These are phyloP conservation scores for Reticulitermes lucifugus DNA, from an alignment of 2,888 invertebrate genomes.

Conservation along the genomic window DNA sequence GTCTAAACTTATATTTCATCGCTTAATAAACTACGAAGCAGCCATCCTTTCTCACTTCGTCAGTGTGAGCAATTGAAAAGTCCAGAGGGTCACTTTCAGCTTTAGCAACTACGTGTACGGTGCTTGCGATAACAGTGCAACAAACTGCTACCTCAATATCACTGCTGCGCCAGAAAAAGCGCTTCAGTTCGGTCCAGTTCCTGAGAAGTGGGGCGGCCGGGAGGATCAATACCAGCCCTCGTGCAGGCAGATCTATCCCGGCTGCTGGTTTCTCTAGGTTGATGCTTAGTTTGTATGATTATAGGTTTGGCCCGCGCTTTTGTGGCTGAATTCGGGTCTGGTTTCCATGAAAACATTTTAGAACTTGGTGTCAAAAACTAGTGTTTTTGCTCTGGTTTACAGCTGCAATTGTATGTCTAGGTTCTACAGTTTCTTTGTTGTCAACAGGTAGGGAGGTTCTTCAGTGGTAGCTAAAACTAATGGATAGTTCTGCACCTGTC, in stretches of 20 bases:
- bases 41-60: too few relatives aligned
- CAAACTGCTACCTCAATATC: not conserved
- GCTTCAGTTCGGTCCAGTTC: not conserved
- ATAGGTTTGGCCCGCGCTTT: not conserved
- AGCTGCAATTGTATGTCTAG: too few relatives aligned
- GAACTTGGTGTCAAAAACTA: too few relatives aligned
- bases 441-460: too few relatives aligned
- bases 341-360: not conserved
- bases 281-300: not conserved
- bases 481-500: too few relatives aligned
- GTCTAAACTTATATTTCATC: too few relatives aligned
- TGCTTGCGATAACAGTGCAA: not conserved
- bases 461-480: too few relatives aligned
- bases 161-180: not conserved
- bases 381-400: too few relatives aligned
- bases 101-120: not conserved
- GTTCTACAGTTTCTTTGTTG: too few relatives aligned
- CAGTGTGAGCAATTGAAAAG: too few relatives aligned
- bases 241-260: not conserved
- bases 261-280: not conserved
- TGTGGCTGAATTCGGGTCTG: not conserved
- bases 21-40: too few relatives aligned
- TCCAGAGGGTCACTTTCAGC: too few relatives aligned
- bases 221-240: not conserved
- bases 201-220: not conserved